phyloP scores from a whole-genome alignment of 2,797 vertebrate species.

The Phrynocephalus forsythii region DNA sequence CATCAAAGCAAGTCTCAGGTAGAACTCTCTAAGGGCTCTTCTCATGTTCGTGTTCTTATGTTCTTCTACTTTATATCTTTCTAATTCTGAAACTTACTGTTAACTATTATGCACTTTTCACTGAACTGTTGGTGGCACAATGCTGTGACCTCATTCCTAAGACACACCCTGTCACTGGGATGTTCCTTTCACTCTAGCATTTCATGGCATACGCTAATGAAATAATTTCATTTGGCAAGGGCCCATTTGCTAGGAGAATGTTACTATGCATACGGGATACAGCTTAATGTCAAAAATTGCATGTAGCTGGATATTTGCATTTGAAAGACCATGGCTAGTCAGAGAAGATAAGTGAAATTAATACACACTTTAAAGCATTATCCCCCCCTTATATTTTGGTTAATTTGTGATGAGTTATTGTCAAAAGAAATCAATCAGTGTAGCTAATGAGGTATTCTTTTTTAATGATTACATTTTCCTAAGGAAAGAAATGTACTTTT shows the following conservation, averaged over 20 bases:
- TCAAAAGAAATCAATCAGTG: constrained; percentile 45
- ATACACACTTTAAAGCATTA: constrained; percentile 38
- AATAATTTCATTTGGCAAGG: constrained; percentile 5
- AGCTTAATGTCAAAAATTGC: background rate
- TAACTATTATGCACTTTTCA: background rate
- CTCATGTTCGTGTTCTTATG: background rate
- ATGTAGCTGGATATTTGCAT: constrained; percentile 44
- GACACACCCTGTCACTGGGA: background rate
- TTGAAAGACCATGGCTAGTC: constrained; percentile 35
- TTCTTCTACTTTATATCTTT: background rate
- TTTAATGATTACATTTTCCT: constrained; percentile 55
- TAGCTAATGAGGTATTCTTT: constrained; percentile 64
- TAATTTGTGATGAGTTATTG: constrained; percentile 55
- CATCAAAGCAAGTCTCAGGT: background rate
- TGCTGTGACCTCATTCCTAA: background rate
- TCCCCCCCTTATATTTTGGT: constrained; percentile 49
- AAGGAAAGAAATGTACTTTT: constrained; percentile 50
- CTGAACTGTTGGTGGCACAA: background rate
- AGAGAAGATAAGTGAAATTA: constrained; percentile 40
- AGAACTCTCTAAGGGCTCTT: background rate
- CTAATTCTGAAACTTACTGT: background rate
- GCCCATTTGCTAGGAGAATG: background rate
- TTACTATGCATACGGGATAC: constrained; percentile 1
- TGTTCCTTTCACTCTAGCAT: background rate
- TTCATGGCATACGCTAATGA: background rate